Percentiles rank a stretch among this genome's conserved stretches.
Evolutionary conservation across 2,113 vertebrate genomes (phyloP).

Genomic region (Cromileptes altivelis): DNA sequence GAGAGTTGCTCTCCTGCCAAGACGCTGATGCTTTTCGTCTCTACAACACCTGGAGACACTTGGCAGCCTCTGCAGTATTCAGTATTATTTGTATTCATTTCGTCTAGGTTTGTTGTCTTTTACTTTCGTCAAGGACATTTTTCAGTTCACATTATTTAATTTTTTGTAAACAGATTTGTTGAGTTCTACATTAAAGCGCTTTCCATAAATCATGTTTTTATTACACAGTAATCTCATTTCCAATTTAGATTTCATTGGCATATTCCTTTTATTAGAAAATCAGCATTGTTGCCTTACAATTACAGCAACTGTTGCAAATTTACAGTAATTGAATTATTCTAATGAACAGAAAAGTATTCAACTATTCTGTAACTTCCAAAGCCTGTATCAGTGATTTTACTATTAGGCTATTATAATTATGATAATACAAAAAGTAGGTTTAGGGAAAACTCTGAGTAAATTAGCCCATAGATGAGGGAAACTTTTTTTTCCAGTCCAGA

Average conservation of each 20-base stretch:
- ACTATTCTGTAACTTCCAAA: neutral
- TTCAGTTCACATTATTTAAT: neutral
- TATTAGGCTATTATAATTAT: neutral
- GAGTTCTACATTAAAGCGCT: neutral
- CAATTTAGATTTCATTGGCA: neutral
- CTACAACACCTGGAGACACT: conserved; percentile 42
- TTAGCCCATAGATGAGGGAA: no score
- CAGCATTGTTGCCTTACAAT: neutral
- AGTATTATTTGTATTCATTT: neutral
- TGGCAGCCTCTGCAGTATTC: conserved; percentile 35
- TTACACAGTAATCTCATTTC: no score
- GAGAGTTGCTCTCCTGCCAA: conserved; percentile 21
- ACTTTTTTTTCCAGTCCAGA: no score
- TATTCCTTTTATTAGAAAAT: neutral
- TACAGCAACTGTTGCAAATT: neutral
- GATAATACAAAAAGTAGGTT: neutral
- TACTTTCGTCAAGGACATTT: neutral
- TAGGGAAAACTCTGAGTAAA: no score
- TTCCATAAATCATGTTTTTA: neutral
- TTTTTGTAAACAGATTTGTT: neutral
- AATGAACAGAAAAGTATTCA: neutral
- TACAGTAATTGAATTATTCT: neutral
- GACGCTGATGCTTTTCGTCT: neutral
- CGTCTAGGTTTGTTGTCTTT: neutral
- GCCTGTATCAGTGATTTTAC: neutral